Conservation (phyloP, 2,797 vertebrate species). For the Helostoma temminkii region DNA sequence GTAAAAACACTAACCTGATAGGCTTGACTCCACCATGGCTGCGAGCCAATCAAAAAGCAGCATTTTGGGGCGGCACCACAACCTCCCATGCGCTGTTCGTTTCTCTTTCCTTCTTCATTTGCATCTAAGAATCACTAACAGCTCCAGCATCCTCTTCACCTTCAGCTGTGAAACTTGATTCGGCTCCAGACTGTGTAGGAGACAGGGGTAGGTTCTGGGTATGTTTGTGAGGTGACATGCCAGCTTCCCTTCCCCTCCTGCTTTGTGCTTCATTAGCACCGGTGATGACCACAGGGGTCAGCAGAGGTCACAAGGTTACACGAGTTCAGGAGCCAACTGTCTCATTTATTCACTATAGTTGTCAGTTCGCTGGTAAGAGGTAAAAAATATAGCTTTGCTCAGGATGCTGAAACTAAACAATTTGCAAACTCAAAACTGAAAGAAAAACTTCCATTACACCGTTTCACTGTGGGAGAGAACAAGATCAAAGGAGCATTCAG, state of each 20-base stretch:
- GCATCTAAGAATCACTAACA: slow-evolving; percentile 26
- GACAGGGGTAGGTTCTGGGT: not conserved
- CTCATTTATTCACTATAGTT: slow-evolving; percentile 26
- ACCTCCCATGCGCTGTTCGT: not conserved
- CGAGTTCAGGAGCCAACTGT: slow-evolving; percentile 50
- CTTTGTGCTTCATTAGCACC: slow-evolving; percentile 75
- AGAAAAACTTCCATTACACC: not conserved
- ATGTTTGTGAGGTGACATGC: slow-evolving; percentile 46
- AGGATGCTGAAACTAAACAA: not conserved
- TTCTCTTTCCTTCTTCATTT: not conserved
- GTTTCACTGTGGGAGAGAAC: not conserved
- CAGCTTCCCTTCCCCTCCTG: slow-evolving; percentile 37
- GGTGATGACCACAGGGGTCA: slow-evolving; percentile 66
- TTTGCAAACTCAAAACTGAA: not conserved
- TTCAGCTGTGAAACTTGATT: slow-evolving; percentile 66
- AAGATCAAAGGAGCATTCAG: not conserved
- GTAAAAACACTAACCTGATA: not conserved
- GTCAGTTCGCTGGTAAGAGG: slow-evolving; percentile 14
- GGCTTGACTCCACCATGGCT: not conserved
- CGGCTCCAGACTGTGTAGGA: slow-evolving; percentile 26
- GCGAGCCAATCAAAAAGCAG: not conserved
- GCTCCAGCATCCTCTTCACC: slow-evolving; percentile 42
- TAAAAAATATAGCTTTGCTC: not conserved
- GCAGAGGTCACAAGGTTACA: slow-evolving; percentile 63
- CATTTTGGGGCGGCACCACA: not conserved